Base-by-base conservation (phyloP, 2,797 vertebrate genomes). In the Jordanella pulchra region DNA sequence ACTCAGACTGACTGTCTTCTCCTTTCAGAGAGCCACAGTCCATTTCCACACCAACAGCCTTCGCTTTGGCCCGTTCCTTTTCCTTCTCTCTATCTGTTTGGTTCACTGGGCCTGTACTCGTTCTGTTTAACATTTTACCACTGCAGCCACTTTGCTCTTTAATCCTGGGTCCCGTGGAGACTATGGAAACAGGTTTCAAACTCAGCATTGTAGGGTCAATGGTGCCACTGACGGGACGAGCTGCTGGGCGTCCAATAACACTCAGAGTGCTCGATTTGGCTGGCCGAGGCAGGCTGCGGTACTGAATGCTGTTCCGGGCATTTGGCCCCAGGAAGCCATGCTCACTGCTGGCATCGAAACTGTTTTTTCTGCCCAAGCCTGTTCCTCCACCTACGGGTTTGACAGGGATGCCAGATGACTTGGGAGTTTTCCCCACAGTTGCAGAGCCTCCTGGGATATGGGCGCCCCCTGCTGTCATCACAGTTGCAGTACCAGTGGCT, bases 31-130 rank as follows among this genome's bases (percentile, higher is more conserved):
- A 92, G 25, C 89, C 68, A 27, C 92, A 95, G 80, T 98, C 97
- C 0, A 96, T 87, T 84, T 99, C 98, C 5, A 94, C 91, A 0
- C 95, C 94, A 82, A 96, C 96, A 0, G 97, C 98, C 82, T 99
- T 99, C 74, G 97, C 98, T 81, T 97, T 98, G 78, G 97, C 98
- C 77, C 97, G 94, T 89, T 99, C 97, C 86, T 99, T 99, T 89
- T 99, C 98, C 3, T 99, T 99, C 90, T 99, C 98, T 0, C 97
- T 92, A 79, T 99, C 98, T 0, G 98, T 99, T 91, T 98, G 98
- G 88, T 99, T 99, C 68, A 99, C 97, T 0, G 97, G 98, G 5
- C 95, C 95, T 0, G 93, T 84, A 0, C 86, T 80, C 12, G 89
- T 84, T 12, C 89, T 87, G 69, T 69, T 80, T 0, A 67, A 30